Conservation (phyloP, 2,113 vertebrate species). For the Geothlypis trichas region DNA sequence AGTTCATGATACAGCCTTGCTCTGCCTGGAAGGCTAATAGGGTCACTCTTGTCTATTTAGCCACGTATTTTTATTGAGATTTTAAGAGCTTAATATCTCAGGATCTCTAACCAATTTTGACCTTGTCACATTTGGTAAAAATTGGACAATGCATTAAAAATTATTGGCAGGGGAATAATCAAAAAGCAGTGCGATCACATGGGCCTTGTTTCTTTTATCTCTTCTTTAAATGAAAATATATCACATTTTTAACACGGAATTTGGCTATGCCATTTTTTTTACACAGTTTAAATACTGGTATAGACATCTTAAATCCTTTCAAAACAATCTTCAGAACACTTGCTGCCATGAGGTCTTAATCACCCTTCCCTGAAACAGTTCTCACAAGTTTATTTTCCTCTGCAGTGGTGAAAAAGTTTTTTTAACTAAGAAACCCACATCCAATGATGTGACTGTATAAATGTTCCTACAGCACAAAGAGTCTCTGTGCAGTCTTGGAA, state of each 20-base stretch:
- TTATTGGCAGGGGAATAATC: constrained; percentile 8
- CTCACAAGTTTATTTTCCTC: constrained; percentile 44
- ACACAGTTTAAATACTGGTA: constrained; percentile 5
- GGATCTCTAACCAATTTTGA: background rate
- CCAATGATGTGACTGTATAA: background rate
- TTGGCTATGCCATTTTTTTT: background rate
- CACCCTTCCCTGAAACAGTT: background rate
- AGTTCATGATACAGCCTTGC: constrained; percentile 23
- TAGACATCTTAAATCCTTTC: constrained; percentile 26
- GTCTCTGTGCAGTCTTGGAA: background rate
- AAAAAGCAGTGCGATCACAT: background rate
- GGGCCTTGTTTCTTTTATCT: background rate
- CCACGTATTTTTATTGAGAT: constrained; percentile 21
- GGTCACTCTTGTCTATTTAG: constrained; percentile 28
- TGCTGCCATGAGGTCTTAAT: constrained; percentile 47
- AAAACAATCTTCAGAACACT: constrained; percentile 56
- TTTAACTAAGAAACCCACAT: background rate
- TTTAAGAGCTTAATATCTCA: constrained; percentile 22
- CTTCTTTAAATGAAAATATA: constrained; percentile 5
- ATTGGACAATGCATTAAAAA: background rate
- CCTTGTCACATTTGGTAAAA: background rate
- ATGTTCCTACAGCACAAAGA: background rate
- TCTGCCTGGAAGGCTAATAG: constrained; percentile 25
- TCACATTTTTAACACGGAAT: background rate
- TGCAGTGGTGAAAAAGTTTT: background rate